phyloP scores from a whole-genome alignment of 2,797 vertebrate species.

The Vireo griseus region DNA sequence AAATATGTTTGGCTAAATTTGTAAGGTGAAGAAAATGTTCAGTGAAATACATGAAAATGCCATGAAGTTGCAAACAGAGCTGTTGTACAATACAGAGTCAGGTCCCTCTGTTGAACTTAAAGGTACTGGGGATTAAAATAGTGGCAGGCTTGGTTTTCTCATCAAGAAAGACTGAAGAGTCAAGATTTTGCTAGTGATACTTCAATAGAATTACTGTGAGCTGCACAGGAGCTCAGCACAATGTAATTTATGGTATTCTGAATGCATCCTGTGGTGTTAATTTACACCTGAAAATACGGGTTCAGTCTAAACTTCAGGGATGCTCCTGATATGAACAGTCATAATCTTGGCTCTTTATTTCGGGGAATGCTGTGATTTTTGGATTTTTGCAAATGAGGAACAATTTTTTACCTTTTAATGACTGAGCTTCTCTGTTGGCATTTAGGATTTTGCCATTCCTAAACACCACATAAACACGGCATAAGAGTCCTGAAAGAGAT shows the following conservation, averaged over 20 bases:
- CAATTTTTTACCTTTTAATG: background rate
- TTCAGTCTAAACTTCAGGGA: background rate
- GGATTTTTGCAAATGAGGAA: background rate
- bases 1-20: background rate
- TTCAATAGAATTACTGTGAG: background rate
- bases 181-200: background rate
- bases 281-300: background rate
- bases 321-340: background rate
- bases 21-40: background rate
- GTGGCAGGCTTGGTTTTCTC: background rate
- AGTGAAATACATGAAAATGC: background rate
- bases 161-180: background rate
- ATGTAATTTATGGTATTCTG: accelerated
- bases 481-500: background rate
- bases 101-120: background rate
- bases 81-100: background rate
- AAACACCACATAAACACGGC: background rate
- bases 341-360: background rate
- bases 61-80: background rate
- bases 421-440: background rate
- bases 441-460: background rate
- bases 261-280: background rate
- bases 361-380: background rate
- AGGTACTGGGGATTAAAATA: background rate
- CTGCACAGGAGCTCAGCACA: background rate